phyloP scores from a whole-genome alignment of 2,797 vertebrate species.

The Hozukius guyotensis region DNA sequence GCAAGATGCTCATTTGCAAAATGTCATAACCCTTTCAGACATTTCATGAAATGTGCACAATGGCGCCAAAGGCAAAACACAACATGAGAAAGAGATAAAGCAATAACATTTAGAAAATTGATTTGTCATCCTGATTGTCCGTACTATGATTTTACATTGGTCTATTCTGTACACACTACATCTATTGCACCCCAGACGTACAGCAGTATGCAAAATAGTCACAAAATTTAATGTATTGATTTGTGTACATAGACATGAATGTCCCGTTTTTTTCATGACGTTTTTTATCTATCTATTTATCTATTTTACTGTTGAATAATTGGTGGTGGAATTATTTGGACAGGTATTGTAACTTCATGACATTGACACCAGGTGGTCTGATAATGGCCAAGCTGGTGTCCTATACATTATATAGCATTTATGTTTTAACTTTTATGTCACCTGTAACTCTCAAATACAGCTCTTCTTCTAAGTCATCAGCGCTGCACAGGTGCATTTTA shows the following conservation, averaged over 20 bases:
- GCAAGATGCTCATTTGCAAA: conserved; percentile 50
- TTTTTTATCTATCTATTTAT: not conserved
- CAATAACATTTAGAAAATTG: not conserved
- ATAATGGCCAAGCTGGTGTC: not conserved
- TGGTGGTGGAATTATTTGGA: not conserved
- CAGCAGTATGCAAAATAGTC: too few species aligned
- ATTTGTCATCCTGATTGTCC: not conserved
- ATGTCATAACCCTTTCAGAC: conserved; percentile 22
- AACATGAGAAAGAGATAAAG: not conserved
- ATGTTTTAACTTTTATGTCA: not conserved
- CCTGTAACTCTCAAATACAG: not conserved
- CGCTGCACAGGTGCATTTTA: not conserved
- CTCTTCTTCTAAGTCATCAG: not conserved
- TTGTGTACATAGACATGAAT: too few species aligned
- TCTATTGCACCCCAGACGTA: not conserved
- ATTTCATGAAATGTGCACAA: not conserved
- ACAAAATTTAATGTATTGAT: too few species aligned
- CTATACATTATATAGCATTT: not conserved
- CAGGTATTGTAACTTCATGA: not conserved
- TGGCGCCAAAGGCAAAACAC: not conserved
- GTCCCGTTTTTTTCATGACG: too few species aligned
- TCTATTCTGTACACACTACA: not conserved
- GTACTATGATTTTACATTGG: not conserved
- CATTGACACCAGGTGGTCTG: not conserved
- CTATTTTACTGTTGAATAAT: not conserved